Base-by-base conservation (phyloP, 2,113 vertebrate species). In the Nipponia nippon region DNA sequence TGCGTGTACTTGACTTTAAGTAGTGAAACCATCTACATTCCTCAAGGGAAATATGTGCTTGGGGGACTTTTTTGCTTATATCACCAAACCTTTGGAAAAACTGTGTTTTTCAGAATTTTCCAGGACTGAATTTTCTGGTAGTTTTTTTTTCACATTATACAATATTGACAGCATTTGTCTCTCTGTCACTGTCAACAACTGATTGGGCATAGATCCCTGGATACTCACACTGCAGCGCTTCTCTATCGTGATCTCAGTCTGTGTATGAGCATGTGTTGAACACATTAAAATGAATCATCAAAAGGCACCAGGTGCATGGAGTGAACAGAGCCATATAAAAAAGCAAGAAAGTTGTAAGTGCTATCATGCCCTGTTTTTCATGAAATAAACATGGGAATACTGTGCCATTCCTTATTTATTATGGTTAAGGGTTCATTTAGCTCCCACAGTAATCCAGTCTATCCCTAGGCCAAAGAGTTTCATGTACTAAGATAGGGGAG, bases 231-330 rank as follows among this genome's bases (percentile, higher is more conserved):
- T 87, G 65, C 44, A 91, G n/a, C 3, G 3, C 49, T 82, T 82
- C 76, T 61, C 36, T 91, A n/a, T 85, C 0, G 0, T 49, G 69
- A 89, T 95, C 73, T 89, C 94, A 94, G 77, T 93, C 91, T 95
- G 77, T 92, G 72, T 93, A 69, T 0, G 18, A 96, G 86, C 95
- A 96, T 80, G 89, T 97, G 96, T 47, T 93, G 91, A 96, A 95
- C 83, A 95, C 91, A 97, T 97, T 94, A 95, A 95, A 97, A 91
- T 95, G 91, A 95, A 95, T 97, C 95, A 95, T 94, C 91, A 95
- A 97, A 96, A 97, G 93, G 81, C 70, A 71, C 94, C 93, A 96
- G 94, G 96, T 96, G 93, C 91, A 66, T 69, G 65, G 61, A 96
- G 36, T 62, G 80, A 96, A 72, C 61, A 65, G 56, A 97, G 73